Percentiles rank a stretch among this genome's conserved stretches.
These are phyloP conservation scores for Aspidapion aeneum DNA, from an alignment of 2,888 invertebrate species.

Conservation along the genomic window DNA sequence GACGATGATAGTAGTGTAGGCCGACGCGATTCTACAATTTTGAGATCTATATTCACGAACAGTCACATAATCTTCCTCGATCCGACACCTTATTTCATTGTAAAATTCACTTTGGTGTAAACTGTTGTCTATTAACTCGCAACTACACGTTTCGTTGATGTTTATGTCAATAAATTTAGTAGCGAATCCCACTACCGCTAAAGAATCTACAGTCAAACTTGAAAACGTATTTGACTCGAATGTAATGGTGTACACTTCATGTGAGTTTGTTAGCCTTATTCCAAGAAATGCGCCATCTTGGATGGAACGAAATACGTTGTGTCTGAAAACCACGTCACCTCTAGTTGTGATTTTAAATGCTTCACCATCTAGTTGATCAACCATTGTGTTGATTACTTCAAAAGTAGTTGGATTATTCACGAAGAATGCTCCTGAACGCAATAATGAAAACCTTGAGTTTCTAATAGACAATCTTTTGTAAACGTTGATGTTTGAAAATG, in stretches of 20 bases:
- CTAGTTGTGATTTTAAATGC: constrained; percentile 59
- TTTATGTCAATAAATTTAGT: constrained; percentile 57
- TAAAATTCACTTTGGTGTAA: constrained; percentile 32
- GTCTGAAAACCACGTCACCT: constrained; percentile 62
- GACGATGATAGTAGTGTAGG: constrained; percentile 42
- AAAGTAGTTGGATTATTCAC: constrained; percentile 60
- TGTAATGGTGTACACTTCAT: constrained; percentile 50
- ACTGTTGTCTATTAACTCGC: constrained; percentile 40
- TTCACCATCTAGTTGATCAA: constrained; percentile 61
- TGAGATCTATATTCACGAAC: constrained; percentile 37
- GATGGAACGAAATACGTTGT: constrained; percentile 59
- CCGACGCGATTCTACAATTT: constrained; percentile 40
- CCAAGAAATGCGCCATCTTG: constrained; percentile 62
- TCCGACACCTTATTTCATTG: constrained; percentile 40
- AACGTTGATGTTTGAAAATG: constrained; percentile 71
- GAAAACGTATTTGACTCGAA: constrained; percentile 64
- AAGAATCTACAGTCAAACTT: constrained; percentile 54
- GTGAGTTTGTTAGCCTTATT: constrained; percentile 50
- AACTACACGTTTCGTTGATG: constrained; percentile 58
- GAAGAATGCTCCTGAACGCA: constrained; percentile 69
- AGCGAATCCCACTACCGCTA: constrained; percentile 56
- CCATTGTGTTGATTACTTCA: constrained; percentile 56
- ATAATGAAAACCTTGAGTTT: constrained; percentile 59
- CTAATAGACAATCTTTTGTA: constrained; percentile 62
- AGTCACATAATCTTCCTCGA: constrained; percentile 34